phyloP scores from a whole-genome alignment of 2,888 invertebrate genomes.

The Agrotis ipsilon region DNA sequence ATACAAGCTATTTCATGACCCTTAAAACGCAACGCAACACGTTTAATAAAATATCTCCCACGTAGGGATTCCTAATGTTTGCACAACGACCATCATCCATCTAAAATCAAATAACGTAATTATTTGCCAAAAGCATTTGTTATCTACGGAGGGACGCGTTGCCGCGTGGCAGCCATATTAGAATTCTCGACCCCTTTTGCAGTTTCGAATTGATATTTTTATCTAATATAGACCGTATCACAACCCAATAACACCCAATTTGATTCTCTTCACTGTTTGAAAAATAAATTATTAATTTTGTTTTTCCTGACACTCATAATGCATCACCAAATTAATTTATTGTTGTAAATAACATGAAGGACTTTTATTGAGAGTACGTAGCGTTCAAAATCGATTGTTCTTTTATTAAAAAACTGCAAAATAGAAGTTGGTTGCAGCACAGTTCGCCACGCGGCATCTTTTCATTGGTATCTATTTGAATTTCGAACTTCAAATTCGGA shows the following conservation, averaged over 20 bases:
- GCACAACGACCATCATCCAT: slow-evolving; percentile 87
- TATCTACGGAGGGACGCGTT: slow-evolving; percentile 85
- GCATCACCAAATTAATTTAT: slow-evolving; percentile 17
- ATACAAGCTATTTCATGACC: slow-evolving; percentile 26
- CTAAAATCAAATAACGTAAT: slow-evolving; percentile 90
- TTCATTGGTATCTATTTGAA: slow-evolving; percentile 90
- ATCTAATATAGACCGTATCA: slow-evolving; percentile 6
- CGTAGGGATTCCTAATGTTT: slow-evolving; percentile 82
- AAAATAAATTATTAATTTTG: slow-evolving; percentile 38
- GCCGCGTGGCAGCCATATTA: slow-evolving; percentile 82
- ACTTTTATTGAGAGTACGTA: slow-evolving; percentile 34
- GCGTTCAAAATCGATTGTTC: slow-evolving; percentile 42
- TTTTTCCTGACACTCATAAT: slow-evolving; percentile 45
- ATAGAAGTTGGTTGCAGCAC: slow-evolving; percentile 62
- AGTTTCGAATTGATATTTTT: slow-evolving; percentile 11
- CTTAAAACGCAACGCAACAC: slow-evolving; percentile 67
- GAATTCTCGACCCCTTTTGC: slow-evolving; percentile 56
- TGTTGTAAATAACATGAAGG: not conserved
- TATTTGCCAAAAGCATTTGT: slow-evolving; percentile 90
- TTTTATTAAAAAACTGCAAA: slow-evolving; percentile 24
- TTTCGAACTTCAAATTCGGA: slow-evolving; percentile 85
- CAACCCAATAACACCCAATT: slow-evolving; percentile 10
- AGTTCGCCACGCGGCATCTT: slow-evolving; percentile 86
- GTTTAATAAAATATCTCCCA: slow-evolving; percentile 79
- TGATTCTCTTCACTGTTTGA: not conserved